phyloP scores from a whole-genome alignment of 2,797 vertebrate genomes.

The Anabacerthia variegaticeps region DNA sequence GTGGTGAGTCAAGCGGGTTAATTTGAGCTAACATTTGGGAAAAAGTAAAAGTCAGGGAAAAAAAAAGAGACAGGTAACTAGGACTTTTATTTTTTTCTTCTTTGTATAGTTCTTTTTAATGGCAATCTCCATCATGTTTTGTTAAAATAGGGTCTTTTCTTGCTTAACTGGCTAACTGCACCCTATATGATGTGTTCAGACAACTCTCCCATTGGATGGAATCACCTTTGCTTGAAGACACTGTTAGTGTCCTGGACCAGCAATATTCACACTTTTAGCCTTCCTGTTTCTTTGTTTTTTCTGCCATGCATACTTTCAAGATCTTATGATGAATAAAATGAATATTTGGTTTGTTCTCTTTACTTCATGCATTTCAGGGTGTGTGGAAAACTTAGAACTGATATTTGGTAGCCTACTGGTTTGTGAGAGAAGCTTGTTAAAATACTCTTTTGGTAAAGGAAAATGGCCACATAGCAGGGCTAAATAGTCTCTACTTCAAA shows the following conservation, averaged over 20 bases:
- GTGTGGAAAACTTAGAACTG: background rate
- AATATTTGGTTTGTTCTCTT: background rate
- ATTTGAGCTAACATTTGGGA: background rate
- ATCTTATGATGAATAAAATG: background rate
- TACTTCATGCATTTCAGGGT: background rate
- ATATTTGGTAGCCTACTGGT: background rate
- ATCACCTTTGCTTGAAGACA: background rate
- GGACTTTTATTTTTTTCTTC: background rate
- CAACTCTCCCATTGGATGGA: background rate
- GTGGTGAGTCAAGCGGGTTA: background rate
- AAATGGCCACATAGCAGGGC: background rate
- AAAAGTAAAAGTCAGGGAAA: background rate
- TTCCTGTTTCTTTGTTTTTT: background rate
- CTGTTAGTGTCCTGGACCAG: background rate
- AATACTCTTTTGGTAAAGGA: background rate
- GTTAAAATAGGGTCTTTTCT: background rate
- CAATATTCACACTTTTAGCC: background rate
- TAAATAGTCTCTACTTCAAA: background rate
- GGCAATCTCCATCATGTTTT: background rate
- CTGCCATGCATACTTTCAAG: background rate
- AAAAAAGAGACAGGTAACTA: accelerated
- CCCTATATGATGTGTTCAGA: background rate
- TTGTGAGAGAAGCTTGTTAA: background rate
- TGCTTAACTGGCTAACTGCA: background rate
- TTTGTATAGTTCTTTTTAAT: background rate